Base-by-base conservation (phyloP, 2,113 vertebrate genomes). In the Coturnix japonica region DNA sequence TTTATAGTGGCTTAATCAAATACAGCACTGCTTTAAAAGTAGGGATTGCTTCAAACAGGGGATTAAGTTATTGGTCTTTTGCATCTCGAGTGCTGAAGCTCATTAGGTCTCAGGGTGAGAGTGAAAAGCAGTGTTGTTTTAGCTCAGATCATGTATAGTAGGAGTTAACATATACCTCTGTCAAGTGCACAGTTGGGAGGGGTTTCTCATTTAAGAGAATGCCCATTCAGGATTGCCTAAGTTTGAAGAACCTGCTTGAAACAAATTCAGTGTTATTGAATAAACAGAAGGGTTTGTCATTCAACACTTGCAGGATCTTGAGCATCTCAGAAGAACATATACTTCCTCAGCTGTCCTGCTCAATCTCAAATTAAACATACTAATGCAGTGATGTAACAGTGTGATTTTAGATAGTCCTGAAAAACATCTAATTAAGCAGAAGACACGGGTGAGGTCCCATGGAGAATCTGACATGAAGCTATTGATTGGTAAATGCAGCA, bases 41-140 rank as follows among this genome's bases (percentile, higher is more conserved):
- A 91, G 78, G 35, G 51, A 85, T 91, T 5, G 16, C 84, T 95
- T 92, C 87, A 92, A 96, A 94, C 91, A 92, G 92, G 85, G 96
- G 91, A 93, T 96, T 94, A 96, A 87, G 71, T 93, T 95, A 92
- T 96, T 96, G 96, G 89, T 92, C 91, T 93, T 93, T 94, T 89
- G 85, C 81, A 17, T 96, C 92, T 87, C 74, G 82, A 92, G 91
- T 56, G 60, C 78, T 94, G 92, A 96, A 87, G 91, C 78, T 94
- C 75, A 8, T 91, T 94, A 96, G 89, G 95, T 82, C 84, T 85
- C 2, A 1, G 75, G 63, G 60, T 82, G 87, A 93, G 87, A 93
- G 78, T 82, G 91, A 93, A 82, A 94, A 93, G 78, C 17, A 20
- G 74, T 74, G 78, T 94, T 0, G 1, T 87, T 85, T 85, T 51